A percentile compares a stretch with the other conserved stretches of the same genome.
phyloP scores from a whole-genome alignment of 2,797 vertebrate species.

The Channa striata region DNA sequence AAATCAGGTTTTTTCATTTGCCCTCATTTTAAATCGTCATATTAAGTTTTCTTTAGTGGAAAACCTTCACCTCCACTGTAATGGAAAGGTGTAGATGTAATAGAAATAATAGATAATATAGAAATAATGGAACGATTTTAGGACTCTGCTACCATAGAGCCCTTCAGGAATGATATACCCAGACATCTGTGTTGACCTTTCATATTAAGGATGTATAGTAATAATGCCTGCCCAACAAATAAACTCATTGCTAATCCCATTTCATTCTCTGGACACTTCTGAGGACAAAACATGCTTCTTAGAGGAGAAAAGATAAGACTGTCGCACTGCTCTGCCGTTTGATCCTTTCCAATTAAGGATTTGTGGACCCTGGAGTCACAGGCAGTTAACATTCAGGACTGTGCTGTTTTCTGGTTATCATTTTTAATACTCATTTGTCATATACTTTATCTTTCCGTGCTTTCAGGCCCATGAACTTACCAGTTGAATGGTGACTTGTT shows the following conservation, averaged over 20 bases:
- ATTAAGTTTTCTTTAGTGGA: too few relatives aligned
- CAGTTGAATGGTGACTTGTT: too few relatives aligned
- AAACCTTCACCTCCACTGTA: not conserved
- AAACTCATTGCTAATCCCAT: slow-evolving; percentile 44
- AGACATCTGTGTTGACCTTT: slow-evolving; percentile 42
- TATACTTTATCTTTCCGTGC: not conserved
- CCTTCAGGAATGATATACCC: slow-evolving; percentile 47
- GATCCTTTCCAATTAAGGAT: slow-evolving; percentile 63
- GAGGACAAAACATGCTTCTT: slow-evolving; percentile 42
- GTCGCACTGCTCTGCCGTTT: slow-evolving; percentile 22
- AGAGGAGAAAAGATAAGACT: slow-evolving; percentile 31
- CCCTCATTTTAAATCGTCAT: too few relatives aligned
- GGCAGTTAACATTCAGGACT: slow-evolving; percentile 54
- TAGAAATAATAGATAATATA: too few relatives aligned
- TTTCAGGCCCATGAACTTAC: too few relatives aligned
- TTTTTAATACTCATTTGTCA: slow-evolving; percentile 24
- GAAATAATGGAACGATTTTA: too few relatives aligned
- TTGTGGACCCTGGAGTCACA: slow-evolving; percentile 36
- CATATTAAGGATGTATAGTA: slow-evolving; percentile 46
- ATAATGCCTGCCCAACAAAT: slow-evolving; percentile 31
- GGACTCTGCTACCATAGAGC: slow-evolving; percentile 30
- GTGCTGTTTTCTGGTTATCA: slow-evolving; percentile 10
- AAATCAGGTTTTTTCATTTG: not conserved
- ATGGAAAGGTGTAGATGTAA: not conserved
- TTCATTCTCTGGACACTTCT: slow-evolving; percentile 52